These are phyloP conservation scores for Gymnocypris eckloni DNA, from an alignment of 2,797 vertebrate species.

Conservation along the genomic window DNA sequence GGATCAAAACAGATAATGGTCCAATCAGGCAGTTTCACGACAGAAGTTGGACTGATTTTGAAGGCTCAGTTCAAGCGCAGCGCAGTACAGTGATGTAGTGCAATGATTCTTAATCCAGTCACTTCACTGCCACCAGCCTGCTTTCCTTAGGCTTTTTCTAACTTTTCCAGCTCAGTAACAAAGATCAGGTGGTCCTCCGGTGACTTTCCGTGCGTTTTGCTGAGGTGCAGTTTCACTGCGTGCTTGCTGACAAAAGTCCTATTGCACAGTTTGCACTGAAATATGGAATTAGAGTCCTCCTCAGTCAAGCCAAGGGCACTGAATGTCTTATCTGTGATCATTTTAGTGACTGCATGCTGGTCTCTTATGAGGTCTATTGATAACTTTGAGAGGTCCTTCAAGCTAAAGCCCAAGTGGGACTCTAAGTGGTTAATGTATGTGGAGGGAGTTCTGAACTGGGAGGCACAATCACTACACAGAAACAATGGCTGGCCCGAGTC, in stretches of 20 bases:
- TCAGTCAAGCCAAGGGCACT: constrained; percentile 86
- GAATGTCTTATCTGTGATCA: constrained; percentile 88
- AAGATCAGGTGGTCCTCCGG: constrained; percentile 98
- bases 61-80: constrained; percentile 97
- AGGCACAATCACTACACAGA: constrained; percentile 98
- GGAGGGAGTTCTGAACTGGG: constrained; percentile 98
- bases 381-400: constrained; percentile 97
- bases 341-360: constrained; percentile 90
- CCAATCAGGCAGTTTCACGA: constrained; percentile 90
- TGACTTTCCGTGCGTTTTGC: constrained; percentile 98
- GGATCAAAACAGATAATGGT: constrained; percentile 76
- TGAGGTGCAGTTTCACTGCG: constrained; percentile 99
- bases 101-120: constrained; percentile 82
- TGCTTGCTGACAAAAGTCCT: constrained; percentile 99
- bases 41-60: constrained; percentile 87
- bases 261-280: constrained; percentile 98
- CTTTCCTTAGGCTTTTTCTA: constrained; percentile 89
- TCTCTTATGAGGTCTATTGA: constrained; percentile 93
- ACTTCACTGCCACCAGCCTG: constrained; percentile 69
- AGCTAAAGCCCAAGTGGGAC: constrained; percentile 95
- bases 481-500: constrained; percentile 98
- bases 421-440: constrained; percentile 97
- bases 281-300: constrained; percentile 90
- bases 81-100: constrained; percentile 88
- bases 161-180: constrained; percentile 96